phyloP scores from a whole-genome alignment of 1,140 invertebrate genomes.

The Procambarus clarkii region DNA sequence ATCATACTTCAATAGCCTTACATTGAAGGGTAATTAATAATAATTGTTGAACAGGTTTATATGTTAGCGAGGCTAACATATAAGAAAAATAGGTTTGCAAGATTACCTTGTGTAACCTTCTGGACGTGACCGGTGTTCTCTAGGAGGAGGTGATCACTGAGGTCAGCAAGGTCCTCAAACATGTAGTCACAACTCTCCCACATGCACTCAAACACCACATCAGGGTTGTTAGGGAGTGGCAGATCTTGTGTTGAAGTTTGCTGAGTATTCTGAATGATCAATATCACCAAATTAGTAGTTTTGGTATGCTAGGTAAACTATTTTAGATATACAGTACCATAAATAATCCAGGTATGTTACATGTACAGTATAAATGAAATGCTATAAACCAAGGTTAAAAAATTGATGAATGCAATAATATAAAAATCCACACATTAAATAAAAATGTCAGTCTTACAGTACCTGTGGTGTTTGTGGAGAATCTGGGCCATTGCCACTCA shows the following conservation, averaged over 20 bases:
- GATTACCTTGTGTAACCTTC: slow-evolving; percentile 75
- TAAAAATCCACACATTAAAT: neutral
- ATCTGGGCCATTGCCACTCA: slow-evolving; percentile 65
- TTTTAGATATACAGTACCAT: too few species aligned
- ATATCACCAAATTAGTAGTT: neutral
- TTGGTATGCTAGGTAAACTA: neutral
- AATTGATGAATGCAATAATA: neutral
- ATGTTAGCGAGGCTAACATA: neutral
- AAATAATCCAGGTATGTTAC: too few species aligned
- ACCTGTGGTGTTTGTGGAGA: slow-evolving; percentile 69
- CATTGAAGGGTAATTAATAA: too few species aligned
- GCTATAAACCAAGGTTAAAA: neutral
- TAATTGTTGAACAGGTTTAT: neutral
- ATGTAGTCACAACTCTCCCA: slow-evolving; percentile 96
- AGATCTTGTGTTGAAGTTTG: slow-evolving; percentile 50
- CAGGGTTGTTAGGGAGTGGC: slow-evolving; percentile 72
- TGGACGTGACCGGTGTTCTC: slow-evolving; percentile 82
- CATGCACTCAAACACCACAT: slow-evolving; percentile 88
- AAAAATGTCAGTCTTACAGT: neutral
- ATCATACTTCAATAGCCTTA: too few species aligned
- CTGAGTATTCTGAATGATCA: neutral
- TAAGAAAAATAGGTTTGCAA: neutral
- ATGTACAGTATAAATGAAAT: too few species aligned
- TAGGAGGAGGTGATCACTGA: slow-evolving; percentile 91
- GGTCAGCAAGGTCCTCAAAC: slow-evolving; percentile 92